Evolutionary conservation across 2,888 invertebrate genomes (phyloP), one percentile per base, ranked within the genome.

Genomic region (Rhamnusium bicolor): DNA sequence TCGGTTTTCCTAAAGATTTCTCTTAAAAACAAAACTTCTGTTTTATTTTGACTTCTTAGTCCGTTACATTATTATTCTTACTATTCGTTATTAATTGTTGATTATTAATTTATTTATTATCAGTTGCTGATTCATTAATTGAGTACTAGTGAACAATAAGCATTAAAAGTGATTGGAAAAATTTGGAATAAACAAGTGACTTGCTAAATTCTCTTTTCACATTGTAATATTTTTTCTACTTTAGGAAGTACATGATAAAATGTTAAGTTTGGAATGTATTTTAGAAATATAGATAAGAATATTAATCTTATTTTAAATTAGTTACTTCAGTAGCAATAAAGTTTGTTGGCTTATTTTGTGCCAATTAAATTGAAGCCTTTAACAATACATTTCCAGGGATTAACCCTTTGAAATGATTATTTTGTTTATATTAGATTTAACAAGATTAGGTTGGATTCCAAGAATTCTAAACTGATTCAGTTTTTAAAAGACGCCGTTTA

Each of bases 391-490:
- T 51, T 8, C 18, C 18, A 19, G 3, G 32, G 32, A 56, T 56
- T 56, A 56, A 56, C 27, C 56, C 56, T 56, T 24, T 56, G 27
- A 29, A 32, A 16, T 29, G 32, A 58, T 3, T 6, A 14, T 32
- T 29, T 16, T 58, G 29, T 58, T 58, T 27, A 18, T 29, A 58
- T 27, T 29, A n/a, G 58, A 32, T 12, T 58, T 58, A 58, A 29
- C 32, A 32, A 58, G 58, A 58, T 58, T 58, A 58, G 27, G 58
- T 14, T 5, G 32, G 32, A 16, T 8, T 58, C 16, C 16, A 58
- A 58, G 58, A 58, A 58, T 58, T 58, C 29, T 32, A 58, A 29
- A 58, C 16, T 29, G 58, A n/a, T 14, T 58, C 29, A 32, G 18
- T 18, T 16, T 18, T 21, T 29, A 29, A 58, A 58, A 32, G 58